These are phyloP conservation scores for Oscarella lobularis DNA, from an alignment of 37 sponge, comb jelly and placozoan species.

Conservation along the genomic window DNA sequence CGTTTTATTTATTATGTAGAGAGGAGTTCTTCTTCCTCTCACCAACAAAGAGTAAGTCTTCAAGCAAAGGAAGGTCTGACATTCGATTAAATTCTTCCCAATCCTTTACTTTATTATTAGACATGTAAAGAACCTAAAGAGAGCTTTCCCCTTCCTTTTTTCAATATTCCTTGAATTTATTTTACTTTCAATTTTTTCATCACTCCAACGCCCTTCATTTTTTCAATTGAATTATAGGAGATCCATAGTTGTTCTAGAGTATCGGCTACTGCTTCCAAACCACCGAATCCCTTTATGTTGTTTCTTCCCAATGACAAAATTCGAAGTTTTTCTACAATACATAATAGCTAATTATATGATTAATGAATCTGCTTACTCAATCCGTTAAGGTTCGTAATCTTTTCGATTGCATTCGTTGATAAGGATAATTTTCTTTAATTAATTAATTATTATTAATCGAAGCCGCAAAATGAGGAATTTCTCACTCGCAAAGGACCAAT, in stretches of 20 bases:
- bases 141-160: neutral
- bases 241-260: slow-evolving; percentile 95
- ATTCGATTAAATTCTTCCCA: slow-evolving; percentile 92
- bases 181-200: slow-evolving; percentile 81
- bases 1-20: neutral
- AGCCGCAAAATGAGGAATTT: neutral
- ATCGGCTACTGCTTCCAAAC: slow-evolving; percentile 86
- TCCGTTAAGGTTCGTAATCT: slow-evolving; percentile 92
- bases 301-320: slow-evolving; percentile 91
- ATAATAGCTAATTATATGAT: no score
- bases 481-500: slow-evolving; percentile 79
- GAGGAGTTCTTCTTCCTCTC: neutral
- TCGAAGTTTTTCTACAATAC: slow-evolving; percentile 45
- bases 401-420: slow-evolving; percentile 92
- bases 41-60: slow-evolving; percentile 91
- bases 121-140: slow-evolving; percentile 88
- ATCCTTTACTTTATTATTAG: slow-evolving; percentile 94
- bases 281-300: slow-evolving; percentile 82
- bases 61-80: slow-evolving; percentile 69
- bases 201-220: slow-evolving; percentile 84
- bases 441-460: neutral
- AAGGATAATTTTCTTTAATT: slow-evolving; percentile 50
- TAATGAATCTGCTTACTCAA: slow-evolving; percentile 51
- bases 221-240: slow-evolving; percentile 92
- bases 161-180: no score